Conservation (phyloP, 2,797 vertebrate genomes). For the Geotrypetes seraphini region DNA sequence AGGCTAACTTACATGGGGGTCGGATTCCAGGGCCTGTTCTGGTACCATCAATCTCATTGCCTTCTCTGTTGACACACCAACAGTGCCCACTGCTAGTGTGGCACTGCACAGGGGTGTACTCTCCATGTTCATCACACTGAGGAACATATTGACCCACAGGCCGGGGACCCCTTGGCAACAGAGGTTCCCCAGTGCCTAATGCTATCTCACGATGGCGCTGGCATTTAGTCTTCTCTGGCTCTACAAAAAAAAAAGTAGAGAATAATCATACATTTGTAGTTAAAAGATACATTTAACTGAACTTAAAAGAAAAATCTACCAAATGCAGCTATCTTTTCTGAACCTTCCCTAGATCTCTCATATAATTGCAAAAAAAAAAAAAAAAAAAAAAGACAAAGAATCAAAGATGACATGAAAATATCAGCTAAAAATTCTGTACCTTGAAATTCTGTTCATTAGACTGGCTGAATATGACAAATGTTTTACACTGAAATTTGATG, state of each 20-base stretch:
- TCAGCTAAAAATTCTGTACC: too few species aligned
- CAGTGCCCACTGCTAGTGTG: conserved; percentile 69
- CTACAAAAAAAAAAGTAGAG: conserved; percentile 37
- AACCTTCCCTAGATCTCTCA: too few species aligned
- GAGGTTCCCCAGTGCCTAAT: conserved; percentile 17
- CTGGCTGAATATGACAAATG: background rate
- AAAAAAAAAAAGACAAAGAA: too few species aligned
- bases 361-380: too few species aligned
- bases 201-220: conserved; percentile 65
- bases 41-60: conserved; percentile 75
- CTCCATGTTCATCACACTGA: conserved; percentile 69
- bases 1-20: conserved; percentile 79
- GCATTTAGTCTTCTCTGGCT: conserved; percentile 67
- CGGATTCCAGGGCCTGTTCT: conserved; percentile 54
- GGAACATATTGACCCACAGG: conserved; percentile 65
- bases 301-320: too few species aligned
- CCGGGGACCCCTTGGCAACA: conserved; percentile 37
- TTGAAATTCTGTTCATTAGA: too few species aligned
- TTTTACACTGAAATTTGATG: background rate
- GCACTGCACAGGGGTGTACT: conserved; percentile 76
- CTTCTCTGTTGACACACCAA: conserved; percentile 82
- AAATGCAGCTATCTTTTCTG: too few species aligned
- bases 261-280: too few species aligned
- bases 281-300: too few species aligned
- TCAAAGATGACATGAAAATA: too few species aligned